Conservation (phyloP, 2,888 invertebrate genomes). For the Nemapogon koenigi region DNA sequence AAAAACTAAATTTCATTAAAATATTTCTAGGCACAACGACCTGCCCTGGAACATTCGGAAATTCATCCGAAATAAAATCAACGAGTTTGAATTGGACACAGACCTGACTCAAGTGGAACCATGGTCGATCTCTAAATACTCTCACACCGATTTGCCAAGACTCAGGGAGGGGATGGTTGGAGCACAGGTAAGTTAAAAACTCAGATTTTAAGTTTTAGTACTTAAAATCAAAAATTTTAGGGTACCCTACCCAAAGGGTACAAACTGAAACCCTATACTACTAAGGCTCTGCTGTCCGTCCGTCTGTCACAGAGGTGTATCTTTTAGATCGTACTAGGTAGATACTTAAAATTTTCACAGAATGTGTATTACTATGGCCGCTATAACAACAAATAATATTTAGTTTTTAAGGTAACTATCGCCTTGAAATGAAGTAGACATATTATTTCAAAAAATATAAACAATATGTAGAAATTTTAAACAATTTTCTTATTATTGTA, state of each 20-base stretch:
- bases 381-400: neutral
- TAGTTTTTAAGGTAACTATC: neutral
- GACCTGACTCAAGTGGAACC: conserved; percentile 65
- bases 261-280: too few species aligned
- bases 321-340: too few species aligned
- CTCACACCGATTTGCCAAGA: conserved; percentile 72
- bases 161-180: conserved; percentile 71
- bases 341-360: too few species aligned
- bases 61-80: conserved; percentile 72
- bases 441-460: too few species aligned
- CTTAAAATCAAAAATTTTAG: too few species aligned
- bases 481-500: too few species aligned
- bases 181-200: conserved; percentile 61
- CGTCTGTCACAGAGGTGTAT: too few species aligned
- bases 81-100: conserved; percentile 67
- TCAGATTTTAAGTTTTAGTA: too few species aligned
- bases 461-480: too few species aligned
- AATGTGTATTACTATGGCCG: too few species aligned
- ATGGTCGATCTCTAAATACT: conserved; percentile 70
- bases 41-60: conserved; percentile 77
- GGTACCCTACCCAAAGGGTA: too few species aligned
- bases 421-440: neutral
- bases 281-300: too few species aligned
- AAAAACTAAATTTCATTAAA: neutral
- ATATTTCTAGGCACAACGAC: conserved; percentile 64